Conservation (phyloP, 2,113 vertebrate species). For the Brachypodius melanocephalos region DNA sequence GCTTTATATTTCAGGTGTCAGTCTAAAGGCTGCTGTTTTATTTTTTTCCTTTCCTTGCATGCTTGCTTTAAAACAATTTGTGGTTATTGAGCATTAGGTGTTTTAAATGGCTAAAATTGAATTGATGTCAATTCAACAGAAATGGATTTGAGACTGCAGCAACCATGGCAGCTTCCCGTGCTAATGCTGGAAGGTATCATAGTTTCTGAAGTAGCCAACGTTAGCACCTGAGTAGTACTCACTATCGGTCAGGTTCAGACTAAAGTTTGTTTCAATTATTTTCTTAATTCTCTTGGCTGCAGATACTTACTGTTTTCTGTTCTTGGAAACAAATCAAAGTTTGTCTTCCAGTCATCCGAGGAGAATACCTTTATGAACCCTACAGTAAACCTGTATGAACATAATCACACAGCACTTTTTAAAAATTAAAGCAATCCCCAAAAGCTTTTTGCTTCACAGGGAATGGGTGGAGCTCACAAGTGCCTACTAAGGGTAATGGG, state of each 20-base stretch:
- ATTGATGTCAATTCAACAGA: not conserved
- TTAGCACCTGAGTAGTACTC: not conserved
- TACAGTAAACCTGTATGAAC: not conserved
- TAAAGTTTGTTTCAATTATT: not conserved
- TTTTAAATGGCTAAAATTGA: not conserved
- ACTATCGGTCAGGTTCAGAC: not conserved
- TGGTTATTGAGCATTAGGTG: not conserved
- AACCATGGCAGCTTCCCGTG: not conserved
- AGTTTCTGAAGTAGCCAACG: not conserved
- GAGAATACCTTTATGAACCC: not conserved
- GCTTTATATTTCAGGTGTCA: not conserved
- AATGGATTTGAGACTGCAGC: not conserved
- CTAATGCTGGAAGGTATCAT: not conserved
- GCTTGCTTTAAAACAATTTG: not conserved
- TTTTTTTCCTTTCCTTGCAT: not conserved
- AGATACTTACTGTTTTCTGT: not conserved
- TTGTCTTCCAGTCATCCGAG: not conserved
- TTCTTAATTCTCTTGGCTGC: not conserved
- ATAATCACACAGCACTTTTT: not conserved
- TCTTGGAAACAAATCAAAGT: not conserved
- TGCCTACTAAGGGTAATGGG: not conserved
- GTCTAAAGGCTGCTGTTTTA: not conserved
- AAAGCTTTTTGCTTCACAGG: not conserved
- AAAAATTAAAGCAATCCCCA: not conserved
- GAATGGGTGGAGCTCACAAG: not conserved